These are phyloP conservation scores for Pangasius djambal DNA, from an alignment of 2,797 vertebrate species.

Conservation along the genomic window DNA sequence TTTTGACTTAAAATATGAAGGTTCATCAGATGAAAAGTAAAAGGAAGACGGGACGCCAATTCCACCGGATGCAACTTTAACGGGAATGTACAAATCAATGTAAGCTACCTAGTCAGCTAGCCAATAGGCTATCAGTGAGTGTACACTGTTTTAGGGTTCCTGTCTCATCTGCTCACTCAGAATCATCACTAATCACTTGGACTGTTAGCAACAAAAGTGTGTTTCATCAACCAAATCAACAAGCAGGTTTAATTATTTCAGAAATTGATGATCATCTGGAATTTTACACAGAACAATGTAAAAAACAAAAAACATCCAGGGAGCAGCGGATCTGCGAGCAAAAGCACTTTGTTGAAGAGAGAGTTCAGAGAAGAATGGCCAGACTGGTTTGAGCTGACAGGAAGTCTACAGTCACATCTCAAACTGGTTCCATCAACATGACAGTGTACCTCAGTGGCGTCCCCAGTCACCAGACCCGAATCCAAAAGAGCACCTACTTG, in stretches of 20 bases:
- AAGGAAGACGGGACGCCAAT: neutral
- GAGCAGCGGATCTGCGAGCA: neutral
- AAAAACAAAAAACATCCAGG: neutral
- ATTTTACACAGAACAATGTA: neutral
- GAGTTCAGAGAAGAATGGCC: neutral
- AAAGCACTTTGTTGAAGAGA: neutral
- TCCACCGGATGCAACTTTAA: neutral
- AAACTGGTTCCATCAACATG: neutral
- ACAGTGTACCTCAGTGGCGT: neutral
- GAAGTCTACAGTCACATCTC: neutral
- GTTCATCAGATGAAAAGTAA: neutral
- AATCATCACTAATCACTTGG: neutral
- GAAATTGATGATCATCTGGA: neutral
- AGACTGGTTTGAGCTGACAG: neutral
- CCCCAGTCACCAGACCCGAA: neutral
- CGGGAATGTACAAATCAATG: neutral
- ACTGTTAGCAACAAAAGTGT: neutral
- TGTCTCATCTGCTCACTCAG: neutral
- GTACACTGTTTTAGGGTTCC: neutral
- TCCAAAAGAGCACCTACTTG: neutral
- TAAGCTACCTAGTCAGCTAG: neutral
- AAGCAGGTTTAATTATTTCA: neutral
- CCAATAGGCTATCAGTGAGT: neutral
- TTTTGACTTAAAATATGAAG: neutral
- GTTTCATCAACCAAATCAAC: neutral